Base-by-base conservation (phyloP, 2,888 invertebrate genomes). In the Desoria tigrina region DNA sequence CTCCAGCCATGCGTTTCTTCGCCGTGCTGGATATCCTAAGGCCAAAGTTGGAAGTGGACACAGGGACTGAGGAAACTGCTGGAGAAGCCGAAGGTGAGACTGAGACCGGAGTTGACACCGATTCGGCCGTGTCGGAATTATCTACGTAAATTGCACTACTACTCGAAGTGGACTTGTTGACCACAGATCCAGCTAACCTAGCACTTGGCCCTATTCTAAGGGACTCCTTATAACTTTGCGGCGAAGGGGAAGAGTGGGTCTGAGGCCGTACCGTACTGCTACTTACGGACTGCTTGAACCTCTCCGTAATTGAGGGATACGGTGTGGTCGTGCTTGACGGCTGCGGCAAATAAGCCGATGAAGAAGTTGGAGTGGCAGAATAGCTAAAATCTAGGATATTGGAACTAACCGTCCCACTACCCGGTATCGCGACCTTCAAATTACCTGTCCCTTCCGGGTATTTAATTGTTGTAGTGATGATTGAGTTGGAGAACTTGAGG, bases 11-110 rank as follows among this genome's bases (percentile, higher is more conserved):
- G 45, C 74, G 64, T 68, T 74, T 74, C 61, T 69, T 73, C 21
- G 73, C 74, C 24, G 73, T 71, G 54, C 69, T 64, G 14, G 74
- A 73, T 16, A 76, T 63, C 55, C 71, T 73, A 58, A 73, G 69
- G 56, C 76, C 76, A 61, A 68, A 72, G 58, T 67, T 70, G 42
- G 66, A 65, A 18, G 66, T 70, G 16, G 67, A 67, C 18, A 69
- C 69, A 39, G 65, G 68, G 23, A 63, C 57, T 21, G 69, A 51
- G 2, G 61, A 57, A 3, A 63, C 57, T 21, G 69, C 53, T 7
- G 61, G 61, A 3, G 69, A 23, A 1, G 66, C 61, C 39, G 66
- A 60, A 3, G 66, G 59, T n/a, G 69, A 53, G 6, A 67, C 67
- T n/a, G 66, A 55, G 28, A 69, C 68, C 11, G 69, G 69, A 11